Percentiles rank a stretch among this genome's conserved stretches.
phyloP scores from a whole-genome alignment of 1,140 invertebrate genomes.

The Carcinoscorpius rotundicauda region DNA sequence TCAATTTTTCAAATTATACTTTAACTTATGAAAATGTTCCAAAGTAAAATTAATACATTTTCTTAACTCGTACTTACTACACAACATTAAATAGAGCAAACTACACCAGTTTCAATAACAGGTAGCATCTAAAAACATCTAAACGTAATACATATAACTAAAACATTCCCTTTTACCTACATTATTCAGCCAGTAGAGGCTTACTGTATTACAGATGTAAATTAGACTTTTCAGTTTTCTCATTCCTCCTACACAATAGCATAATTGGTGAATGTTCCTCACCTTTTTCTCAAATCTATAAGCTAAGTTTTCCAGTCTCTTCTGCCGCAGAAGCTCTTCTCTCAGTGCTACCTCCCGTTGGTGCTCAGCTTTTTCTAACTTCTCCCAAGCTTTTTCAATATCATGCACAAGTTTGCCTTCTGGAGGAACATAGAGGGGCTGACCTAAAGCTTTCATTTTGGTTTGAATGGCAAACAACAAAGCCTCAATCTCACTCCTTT shows the following conservation, averaged over 20 bases:
- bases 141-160: no score
- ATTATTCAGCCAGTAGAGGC: not conserved
- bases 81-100: no score
- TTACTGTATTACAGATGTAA: slow-evolving; percentile 1
- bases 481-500: slow-evolving; percentile 92
- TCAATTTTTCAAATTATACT: no score
- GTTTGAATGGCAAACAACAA: slow-evolving; percentile 95
- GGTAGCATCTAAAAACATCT: no score
- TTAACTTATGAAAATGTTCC: no score
- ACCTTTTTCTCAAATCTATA: slow-evolving; percentile 92
- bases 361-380: slow-evolving; percentile 88
- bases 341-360: slow-evolving; percentile 80
- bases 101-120: no score
- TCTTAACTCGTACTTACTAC: no score
- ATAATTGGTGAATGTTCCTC: slow-evolving; percentile 2
- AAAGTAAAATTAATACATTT: no score
- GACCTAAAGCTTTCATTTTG: slow-evolving; percentile 80
- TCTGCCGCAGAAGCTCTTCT: slow-evolving; percentile 81
- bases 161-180: no score
- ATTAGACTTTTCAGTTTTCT: not conserved
- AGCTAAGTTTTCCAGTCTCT: slow-evolving; percentile 86
- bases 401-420: slow-evolving; percentile 83
- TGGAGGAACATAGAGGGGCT: slow-evolving; percentile 74
- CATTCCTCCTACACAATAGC: not conserved
- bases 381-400: slow-evolving; percentile 83